phyloP scores from a whole-genome alignment of 2,113 vertebrate species.

The Myotis yumanensis region DNA sequence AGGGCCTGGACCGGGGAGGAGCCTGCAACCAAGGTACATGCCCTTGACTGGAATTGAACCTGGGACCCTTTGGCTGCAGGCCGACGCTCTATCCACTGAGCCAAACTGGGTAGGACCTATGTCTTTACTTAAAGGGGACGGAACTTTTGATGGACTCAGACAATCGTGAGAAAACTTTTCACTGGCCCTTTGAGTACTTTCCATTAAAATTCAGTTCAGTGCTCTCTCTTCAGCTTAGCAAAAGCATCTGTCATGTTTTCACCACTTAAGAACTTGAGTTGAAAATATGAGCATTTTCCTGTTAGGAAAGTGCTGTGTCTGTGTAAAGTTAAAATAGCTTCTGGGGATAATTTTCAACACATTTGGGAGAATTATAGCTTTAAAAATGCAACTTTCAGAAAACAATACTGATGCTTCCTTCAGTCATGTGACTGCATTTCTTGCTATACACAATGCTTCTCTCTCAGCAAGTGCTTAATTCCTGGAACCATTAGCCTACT shows the following conservation, averaged over 20 bases:
- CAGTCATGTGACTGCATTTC: not conserved
- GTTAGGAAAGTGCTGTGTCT: conserved; percentile 65
- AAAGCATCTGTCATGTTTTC: conserved; percentile 64
- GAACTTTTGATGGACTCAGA: conserved; percentile 19
- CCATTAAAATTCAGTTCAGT: conserved; percentile 73
- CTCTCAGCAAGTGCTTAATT: not conserved
- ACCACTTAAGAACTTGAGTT: conserved; percentile 56
- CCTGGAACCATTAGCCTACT: not conserved
- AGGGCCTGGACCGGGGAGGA: too few species aligned
- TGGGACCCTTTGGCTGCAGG: too few species aligned
- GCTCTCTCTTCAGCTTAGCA: conserved; percentile 39
- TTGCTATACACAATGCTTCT: not conserved
- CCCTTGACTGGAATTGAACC: too few species aligned
- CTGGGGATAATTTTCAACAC: conserved; percentile 69
- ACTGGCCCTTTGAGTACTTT: conserved; percentile 57
- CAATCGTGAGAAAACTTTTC: conserved; percentile 10
- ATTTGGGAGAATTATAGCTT: conserved; percentile 69
- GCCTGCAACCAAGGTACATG: too few species aligned
- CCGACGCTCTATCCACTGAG: too few species aligned
- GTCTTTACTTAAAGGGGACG: conserved; percentile 8
- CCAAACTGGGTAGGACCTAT: too few species aligned
- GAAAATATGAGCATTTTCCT: conserved; percentile 74
- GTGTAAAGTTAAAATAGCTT: conserved; percentile 74
- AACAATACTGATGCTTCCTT: conserved; percentile 55
- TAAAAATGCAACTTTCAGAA: conserved; percentile 72